A percentile compares a stretch with the other conserved stretches of the same genome.
Conservation (phyloP, 1,140 invertebrate species). For the Neoseiulus cucumeris region DNA sequence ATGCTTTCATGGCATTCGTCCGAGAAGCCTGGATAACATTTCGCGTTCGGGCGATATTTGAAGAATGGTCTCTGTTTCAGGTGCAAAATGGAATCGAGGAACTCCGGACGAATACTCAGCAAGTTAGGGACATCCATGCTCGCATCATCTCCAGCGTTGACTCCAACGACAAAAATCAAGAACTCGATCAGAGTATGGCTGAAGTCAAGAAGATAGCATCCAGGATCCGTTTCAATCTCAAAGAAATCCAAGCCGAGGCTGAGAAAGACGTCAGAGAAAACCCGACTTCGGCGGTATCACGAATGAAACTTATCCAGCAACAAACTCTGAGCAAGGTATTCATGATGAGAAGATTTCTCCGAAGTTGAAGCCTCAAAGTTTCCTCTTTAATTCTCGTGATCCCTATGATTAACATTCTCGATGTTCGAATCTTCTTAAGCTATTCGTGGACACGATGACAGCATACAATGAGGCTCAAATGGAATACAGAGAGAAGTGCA, state of each 20-base stretch:
- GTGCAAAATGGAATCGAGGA: background rate
- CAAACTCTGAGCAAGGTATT: conserved; percentile 6
- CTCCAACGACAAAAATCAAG: background rate
- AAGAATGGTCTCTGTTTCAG: background rate
- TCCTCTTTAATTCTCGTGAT: no score
- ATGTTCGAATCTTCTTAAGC: no score
- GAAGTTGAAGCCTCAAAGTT: no score
- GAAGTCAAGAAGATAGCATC: background rate
- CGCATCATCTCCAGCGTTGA: background rate
- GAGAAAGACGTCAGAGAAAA: background rate
- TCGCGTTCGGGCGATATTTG: no score
- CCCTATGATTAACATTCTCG: no score
- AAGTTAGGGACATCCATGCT: background rate
- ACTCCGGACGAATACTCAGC: background rate
- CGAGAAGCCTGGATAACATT: no score
- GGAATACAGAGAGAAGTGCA: conserved; percentile 2
- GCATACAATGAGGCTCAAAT: background rate
- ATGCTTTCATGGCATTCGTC: no score
- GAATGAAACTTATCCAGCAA: conserved; percentile 1
- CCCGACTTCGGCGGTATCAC: background rate
- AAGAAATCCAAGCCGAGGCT: background rate
- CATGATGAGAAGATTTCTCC: no score
- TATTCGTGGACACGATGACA: conserved; percentile 1
- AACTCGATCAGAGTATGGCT: background rate
- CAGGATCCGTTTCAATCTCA: background rate